Percentiles rank a stretch among this genome's conserved stretches.
Evolutionary conservation across 2,888 invertebrate species (phyloP).

Genomic region (Xylota sylvarum): DNA sequence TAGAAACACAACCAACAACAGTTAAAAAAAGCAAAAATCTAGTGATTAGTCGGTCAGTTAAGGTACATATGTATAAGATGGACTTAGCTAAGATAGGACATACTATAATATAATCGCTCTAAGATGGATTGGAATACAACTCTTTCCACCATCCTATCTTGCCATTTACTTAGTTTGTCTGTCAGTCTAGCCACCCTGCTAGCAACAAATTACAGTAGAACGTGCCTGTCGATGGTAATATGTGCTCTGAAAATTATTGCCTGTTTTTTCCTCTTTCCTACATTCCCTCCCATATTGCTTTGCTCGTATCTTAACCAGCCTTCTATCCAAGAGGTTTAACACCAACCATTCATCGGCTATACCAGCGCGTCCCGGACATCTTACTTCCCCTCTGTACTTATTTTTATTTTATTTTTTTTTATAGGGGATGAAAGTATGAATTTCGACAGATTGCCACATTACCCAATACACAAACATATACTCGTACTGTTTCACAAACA

Average conservation of each 20-base stretch:
- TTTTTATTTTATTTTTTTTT: conserved; percentile 22
- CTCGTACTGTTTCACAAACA: conserved; percentile 32
- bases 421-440: conserved; percentile 58
- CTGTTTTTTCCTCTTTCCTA: not conserved
- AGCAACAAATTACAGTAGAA: conserved; percentile 35
- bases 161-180: conserved; percentile 21
- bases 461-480: conserved; percentile 26
- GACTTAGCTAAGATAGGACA: not conserved
- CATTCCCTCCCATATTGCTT: conserved; percentile 26
- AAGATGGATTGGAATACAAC: not conserved
- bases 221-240: conserved; percentile 31
- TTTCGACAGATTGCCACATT: conserved; percentile 52
- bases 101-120: not conserved
- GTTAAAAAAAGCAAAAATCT: not conserved
- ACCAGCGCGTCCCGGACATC: not conserved
- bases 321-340: conserved; percentile 25
- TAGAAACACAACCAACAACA: not conserved
- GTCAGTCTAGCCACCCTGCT: conserved; percentile 28
- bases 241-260: conserved; percentile 11
- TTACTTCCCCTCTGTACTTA: conserved; percentile 15
- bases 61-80: not conserved
- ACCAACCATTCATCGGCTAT: conserved; percentile 27
- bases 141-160: not conserved
- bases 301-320: conserved; percentile 29
- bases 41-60: not conserved